Evolutionary conservation across 2,113 vertebrate genomes (phyloP).

Genomic region (Benitochromis conjunctus): DNA sequence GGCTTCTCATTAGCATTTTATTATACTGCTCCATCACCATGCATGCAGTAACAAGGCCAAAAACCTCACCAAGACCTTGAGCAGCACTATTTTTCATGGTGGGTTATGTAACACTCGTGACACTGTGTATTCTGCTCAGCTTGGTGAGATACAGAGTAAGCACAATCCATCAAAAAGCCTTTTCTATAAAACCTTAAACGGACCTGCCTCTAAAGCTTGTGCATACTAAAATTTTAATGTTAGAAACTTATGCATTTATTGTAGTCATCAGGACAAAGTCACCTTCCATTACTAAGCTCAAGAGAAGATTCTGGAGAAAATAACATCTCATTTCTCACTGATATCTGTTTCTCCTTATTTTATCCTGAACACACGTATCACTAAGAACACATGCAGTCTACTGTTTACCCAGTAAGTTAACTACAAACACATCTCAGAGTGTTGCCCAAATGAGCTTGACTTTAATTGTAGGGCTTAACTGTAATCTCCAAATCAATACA

Average conservation of each 20-base stretch:
- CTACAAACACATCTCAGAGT: background rate
- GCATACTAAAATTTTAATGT: background rate
- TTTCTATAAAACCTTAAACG: background rate
- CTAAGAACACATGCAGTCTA: background rate
- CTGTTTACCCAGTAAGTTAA: background rate
- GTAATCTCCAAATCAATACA: background rate
- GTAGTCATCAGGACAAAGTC: background rate
- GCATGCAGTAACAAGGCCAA: background rate
- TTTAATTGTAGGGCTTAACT: background rate
- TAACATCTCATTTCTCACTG: background rate
- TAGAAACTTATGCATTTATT: background rate
- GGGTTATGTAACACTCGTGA: background rate
- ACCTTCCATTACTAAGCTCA: background rate
- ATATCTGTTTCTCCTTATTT: background rate
- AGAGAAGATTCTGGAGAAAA: background rate
- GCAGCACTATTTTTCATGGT: background rate
- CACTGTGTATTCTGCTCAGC: background rate
- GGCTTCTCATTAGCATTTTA: conserved; percentile 23
- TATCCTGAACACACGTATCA: background rate
- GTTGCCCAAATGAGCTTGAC: background rate
- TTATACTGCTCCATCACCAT: background rate
- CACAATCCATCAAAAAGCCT: background rate
- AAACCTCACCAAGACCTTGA: background rate
- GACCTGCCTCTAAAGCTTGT: background rate
- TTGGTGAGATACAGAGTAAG: background rate